A percentile compares a stretch with the other conserved stretches of the same genome.
These are phyloP conservation scores for Scytalopus superciliaris DNA, from an alignment of 2,113 vertebrate genomes.

Conservation along the genomic window DNA sequence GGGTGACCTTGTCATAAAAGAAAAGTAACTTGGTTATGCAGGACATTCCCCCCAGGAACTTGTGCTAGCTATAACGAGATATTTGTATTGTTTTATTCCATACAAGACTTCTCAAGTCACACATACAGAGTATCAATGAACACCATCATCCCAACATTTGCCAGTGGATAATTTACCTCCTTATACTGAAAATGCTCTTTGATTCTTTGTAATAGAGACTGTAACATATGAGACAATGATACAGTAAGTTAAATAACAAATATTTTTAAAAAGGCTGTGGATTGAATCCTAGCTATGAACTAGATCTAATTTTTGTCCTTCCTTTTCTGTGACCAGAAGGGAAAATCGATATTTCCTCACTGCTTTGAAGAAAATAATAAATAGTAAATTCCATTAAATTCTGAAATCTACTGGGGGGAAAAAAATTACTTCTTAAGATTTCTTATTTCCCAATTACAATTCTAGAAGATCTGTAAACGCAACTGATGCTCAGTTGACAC, in stretches of 20 bases:
- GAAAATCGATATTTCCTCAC: not conserved
- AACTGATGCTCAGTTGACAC: too few relatives aligned
- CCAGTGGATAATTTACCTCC: not conserved
- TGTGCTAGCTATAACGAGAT: not conserved
- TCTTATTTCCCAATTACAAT: not conserved
- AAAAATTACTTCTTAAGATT: not conserved
- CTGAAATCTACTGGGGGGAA: not conserved
- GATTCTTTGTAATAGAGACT: not conserved
- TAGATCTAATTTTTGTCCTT: not conserved
- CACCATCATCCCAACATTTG: not conserved
- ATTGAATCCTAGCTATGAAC: not conserved
- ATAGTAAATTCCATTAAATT: not conserved
- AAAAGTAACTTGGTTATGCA: not conserved
- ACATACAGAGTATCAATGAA: not conserved
- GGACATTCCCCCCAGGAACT: not conserved
- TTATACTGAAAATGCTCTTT: not conserved
- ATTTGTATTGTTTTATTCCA: not conserved
- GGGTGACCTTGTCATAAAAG: not conserved
- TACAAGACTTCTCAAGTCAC: not conserved
- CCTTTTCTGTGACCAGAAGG: not conserved
- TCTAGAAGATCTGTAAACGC: too few relatives aligned
- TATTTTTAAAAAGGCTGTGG: not conserved
- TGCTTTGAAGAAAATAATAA: not conserved
- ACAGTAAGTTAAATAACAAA: not conserved
- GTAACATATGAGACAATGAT: accelerated